Base-by-base conservation (phyloP, 1,140 invertebrate genomes). In the Thrips palmi region DNA sequence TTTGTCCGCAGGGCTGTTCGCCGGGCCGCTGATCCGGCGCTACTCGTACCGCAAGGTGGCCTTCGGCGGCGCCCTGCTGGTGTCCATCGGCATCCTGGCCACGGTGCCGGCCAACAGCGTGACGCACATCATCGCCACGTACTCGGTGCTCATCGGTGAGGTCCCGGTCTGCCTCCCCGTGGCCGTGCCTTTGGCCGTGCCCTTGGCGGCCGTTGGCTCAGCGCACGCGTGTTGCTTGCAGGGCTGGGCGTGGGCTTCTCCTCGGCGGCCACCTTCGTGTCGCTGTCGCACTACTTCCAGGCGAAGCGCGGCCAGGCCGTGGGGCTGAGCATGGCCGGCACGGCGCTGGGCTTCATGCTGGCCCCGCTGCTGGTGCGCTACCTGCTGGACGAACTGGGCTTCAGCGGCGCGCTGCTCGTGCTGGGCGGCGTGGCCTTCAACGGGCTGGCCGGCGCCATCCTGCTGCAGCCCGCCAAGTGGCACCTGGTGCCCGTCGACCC, bases 21-120 rank as follows among this genome's bases (percentile, higher is more conserved):
- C 77, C 37, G 76, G 74, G 3, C 74, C 74, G 1, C 59, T 78
- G 40, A 67, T 78, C 32, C 74, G 72, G 54, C 71, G 66, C 45
- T 78, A 74, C 50, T 75, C 73, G 18, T 80, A 73, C 47, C 61
- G 75, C 39, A 76, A 77, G 56, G 72, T 80, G 2, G 74, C 74
- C 43, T 52, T 77, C 8, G 64, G 70, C 12, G 76, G 75, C 6
- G 69, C 72, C 2, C 46, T 67, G 18, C 60, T 80, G 39, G 70
- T 68, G 39, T 71, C 66, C 8, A 51, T 67, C 8, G 74, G 71
- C 3, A 58, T 78, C 14, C 65, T 77, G 6, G 56, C 68, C 24
- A 80, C 77, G 2, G 70, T 70, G 3, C 67, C 66, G 2, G 76
- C 76, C 1, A 62, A 62, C 37, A 79, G 71, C 47, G 73, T 80